phyloP scores from a whole-genome alignment of 2,888 invertebrate species.

The Nowickia ferox region DNA sequence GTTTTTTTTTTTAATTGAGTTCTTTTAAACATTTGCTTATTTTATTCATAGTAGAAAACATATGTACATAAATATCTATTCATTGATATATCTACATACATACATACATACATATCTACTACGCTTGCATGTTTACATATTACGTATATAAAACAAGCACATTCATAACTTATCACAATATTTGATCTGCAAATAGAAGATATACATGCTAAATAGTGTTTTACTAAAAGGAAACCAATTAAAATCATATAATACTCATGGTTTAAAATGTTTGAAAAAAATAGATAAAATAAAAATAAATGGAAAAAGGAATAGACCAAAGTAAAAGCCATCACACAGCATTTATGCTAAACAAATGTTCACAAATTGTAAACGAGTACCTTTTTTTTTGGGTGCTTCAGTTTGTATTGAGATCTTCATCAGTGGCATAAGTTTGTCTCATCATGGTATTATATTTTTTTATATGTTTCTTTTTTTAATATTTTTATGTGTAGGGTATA shows the following conservation, averaged over 20 bases:
- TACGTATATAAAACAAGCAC: conserved; percentile 12
- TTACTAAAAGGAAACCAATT: conserved; percentile 68
- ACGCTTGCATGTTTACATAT: not conserved
- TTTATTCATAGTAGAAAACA: conserved; percentile 12
- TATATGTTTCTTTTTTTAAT: not conserved
- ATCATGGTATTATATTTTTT: conserved; percentile 28
- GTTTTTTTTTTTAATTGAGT: conserved; percentile 55
- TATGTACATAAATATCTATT: conserved; percentile 4
- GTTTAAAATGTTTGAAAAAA: conserved; percentile 46
- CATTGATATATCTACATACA: not conserved
- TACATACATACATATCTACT: not conserved
- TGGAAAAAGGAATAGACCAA: conserved; percentile 47
- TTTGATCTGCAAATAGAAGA: conserved; percentile 71
- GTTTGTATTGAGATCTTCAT: conserved; percentile 42
- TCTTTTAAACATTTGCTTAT: conserved; percentile 47
- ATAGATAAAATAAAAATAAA: conserved; percentile 34
- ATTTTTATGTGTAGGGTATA: not conserved
- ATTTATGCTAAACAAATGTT: conserved; percentile 64
- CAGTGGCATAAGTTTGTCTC: conserved; percentile 30
- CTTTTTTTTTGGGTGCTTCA: conserved; percentile 31
- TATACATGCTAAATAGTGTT: conserved; percentile 61
- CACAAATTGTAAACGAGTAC: conserved; percentile 59
- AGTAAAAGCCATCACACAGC: conserved; percentile 61
- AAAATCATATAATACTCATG: conserved; percentile 69
- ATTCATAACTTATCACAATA: conserved; percentile 67